These are phyloP conservation scores for Carcinoscorpius rotundicauda DNA, from an alignment of 1,140 invertebrate species.

Conservation along the genomic window DNA sequence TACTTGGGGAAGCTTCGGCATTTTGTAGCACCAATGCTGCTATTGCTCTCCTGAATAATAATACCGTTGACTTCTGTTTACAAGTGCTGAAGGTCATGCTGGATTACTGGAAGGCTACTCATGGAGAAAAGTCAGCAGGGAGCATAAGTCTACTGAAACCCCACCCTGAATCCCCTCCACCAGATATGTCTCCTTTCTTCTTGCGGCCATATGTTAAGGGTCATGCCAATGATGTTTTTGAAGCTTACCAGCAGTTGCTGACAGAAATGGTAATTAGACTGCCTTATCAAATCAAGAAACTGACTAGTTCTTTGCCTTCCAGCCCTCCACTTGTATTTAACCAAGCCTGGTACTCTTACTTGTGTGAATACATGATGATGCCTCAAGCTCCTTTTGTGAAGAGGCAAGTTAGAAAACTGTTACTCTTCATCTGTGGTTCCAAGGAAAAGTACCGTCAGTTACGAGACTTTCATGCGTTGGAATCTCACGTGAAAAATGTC, in stretches of 20 bases:
- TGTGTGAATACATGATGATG: slow-evolving; percentile 97
- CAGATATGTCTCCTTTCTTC: slow-evolving; percentile 93
- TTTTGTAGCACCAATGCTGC: slow-evolving; percentile 19
- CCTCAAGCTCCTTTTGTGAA: slow-evolving; percentile 43
- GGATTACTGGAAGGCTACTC: slow-evolving; percentile 61
- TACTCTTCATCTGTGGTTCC: slow-evolving; percentile 86
- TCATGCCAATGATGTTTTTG: slow-evolving; percentile 82
- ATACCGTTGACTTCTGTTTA: slow-evolving; percentile 60
- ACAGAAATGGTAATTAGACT: slow-evolving; percentile 89
- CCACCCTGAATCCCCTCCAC: slow-evolving; percentile 47
- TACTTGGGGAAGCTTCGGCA: slow-evolving; percentile 45
- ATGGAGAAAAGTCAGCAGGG: slow-evolving; percentile 10
- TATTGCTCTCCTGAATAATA: slow-evolving; percentile 10
- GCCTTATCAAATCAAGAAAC: slow-evolving; percentile 77
- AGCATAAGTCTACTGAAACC: slow-evolving; percentile 55
- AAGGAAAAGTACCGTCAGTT: slow-evolving; percentile 91
- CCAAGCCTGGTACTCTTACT: slow-evolving; percentile 55
- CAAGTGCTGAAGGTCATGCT: slow-evolving; percentile 62
- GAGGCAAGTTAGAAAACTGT: slow-evolving; percentile 65
- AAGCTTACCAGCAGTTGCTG: slow-evolving; percentile 79
- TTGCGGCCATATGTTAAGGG: slow-evolving; percentile 82
- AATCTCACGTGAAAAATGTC: slow-evolving; percentile 35
- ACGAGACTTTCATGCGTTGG: slow-evolving; percentile 72
- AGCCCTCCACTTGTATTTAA: slow-evolving; percentile 31
- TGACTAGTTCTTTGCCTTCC: slow-evolving; percentile 28